Conservation (phyloP, 2,113 vertebrate genomes). For the Illadopsis cleaveri region DNA sequence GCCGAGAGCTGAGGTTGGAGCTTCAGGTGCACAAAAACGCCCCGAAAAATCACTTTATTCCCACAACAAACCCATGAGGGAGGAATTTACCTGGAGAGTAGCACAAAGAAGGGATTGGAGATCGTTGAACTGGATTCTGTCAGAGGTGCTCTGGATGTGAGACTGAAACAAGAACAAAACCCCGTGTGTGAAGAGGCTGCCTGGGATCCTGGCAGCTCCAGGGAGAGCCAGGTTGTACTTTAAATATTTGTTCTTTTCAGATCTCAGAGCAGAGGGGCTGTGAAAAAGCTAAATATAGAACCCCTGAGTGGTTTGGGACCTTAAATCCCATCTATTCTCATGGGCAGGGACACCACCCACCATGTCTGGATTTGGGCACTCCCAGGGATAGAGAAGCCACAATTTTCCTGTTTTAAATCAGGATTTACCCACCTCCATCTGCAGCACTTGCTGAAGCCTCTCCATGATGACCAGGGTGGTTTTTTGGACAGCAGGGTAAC, state of each 20-base stretch:
- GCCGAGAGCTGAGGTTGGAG: neutral
- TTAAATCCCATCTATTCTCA: neutral
- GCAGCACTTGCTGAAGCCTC: slow-evolving; percentile 94
- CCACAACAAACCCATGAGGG: neutral
- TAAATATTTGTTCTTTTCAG: neutral
- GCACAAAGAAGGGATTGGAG: slow-evolving; percentile 96
- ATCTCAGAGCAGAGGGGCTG: neutral
- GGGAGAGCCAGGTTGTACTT: neutral
- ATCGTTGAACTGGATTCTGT: slow-evolving; percentile 98
- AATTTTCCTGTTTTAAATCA: neutral
- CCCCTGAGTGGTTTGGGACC: neutral
- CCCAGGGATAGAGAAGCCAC: neutral
- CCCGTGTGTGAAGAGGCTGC: neutral
- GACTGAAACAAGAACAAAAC: slow-evolving; percentile 77
- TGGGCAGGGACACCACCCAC: neutral
- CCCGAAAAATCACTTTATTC: neutral
- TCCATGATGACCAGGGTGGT: slow-evolving; percentile 99
- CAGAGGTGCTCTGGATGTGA: slow-evolving; percentile 97
- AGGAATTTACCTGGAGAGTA: slow-evolving; percentile 88
- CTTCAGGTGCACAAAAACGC: neutral
- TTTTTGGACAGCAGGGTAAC: slow-evolving; percentile 97
- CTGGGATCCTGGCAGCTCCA: neutral
- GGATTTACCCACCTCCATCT: slow-evolving; percentile 90
- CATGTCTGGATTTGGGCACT: neutral
- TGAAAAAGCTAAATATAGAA: neutral